phyloP scores from a whole-genome alignment of 2,113 vertebrate species.

The Progne subis region DNA sequence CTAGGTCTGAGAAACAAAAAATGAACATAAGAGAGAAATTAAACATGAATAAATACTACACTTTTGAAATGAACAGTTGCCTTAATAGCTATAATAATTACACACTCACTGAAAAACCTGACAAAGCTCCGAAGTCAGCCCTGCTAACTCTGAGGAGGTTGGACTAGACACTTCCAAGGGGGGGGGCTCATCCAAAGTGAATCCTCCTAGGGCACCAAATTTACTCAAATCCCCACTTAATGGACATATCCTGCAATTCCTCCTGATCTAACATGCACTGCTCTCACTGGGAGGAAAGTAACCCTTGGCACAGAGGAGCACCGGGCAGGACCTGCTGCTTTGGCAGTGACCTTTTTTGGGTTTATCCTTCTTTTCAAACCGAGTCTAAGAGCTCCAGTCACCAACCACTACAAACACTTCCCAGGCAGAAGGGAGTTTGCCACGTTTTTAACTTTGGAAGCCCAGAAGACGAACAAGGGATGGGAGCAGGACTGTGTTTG shows the following conservation, averaged over 20 bases:
- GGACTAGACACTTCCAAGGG: background rate
- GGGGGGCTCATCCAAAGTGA: background rate
- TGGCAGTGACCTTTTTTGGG: background rate
- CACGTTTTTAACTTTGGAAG: fast-evolving
- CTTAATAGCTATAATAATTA: background rate
- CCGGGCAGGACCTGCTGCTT: background rate
- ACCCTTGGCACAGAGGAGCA: background rate
- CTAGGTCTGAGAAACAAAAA: background rate
- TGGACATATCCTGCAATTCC: background rate
- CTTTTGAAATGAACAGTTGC: background rate
- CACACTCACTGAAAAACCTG: background rate
- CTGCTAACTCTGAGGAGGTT: background rate
- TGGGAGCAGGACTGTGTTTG: background rate
- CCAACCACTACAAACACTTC: fast-evolving
- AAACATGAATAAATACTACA: background rate
- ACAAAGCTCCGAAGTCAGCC: background rate
- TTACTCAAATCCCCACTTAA: background rate
- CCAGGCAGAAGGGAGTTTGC: background rate
- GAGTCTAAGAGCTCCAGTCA: background rate
- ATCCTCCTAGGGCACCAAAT: background rate
- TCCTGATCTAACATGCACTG: background rate
- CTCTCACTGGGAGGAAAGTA: background rate
- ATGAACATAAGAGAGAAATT: background rate
- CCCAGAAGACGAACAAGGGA: background rate
- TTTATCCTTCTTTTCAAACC: background rate